phyloP scores from a whole-genome alignment of 1,140 invertebrate genomes.

The Aphaenogaster ashmeadi region DNA sequence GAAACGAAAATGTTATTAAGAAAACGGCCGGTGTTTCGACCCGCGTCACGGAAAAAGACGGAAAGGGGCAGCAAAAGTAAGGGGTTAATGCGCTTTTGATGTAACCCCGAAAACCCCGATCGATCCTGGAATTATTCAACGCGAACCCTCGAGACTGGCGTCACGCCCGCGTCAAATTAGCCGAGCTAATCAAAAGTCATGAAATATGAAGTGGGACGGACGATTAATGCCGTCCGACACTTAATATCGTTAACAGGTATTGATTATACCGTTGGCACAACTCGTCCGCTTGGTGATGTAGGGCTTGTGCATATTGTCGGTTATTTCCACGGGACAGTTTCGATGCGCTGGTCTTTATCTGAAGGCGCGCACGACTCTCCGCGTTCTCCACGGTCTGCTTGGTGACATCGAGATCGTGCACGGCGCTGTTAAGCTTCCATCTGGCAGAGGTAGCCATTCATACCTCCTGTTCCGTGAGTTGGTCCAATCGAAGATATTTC shows the following conservation, averaged over 20 bases:
- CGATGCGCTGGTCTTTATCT: conserved; percentile 12
- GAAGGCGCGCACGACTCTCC: conserved; percentile 35
- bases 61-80: background rate
- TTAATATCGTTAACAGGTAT: conserved; percentile 57
- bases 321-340: conserved; percentile 41
- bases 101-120: conserved; percentile 19
- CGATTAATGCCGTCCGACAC: conserved; percentile 2
- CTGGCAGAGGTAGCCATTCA: conserved; percentile 53
- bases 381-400: conserved; percentile 59
- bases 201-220: conserved; percentile 34
- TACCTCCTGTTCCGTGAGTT: background rate
- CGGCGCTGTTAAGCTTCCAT: background rate
- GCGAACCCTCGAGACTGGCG: background rate
- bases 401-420: conserved; percentile 54
- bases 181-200: conserved; percentile 39
- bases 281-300: conserved; percentile 80
- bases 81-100: conserved; percentile 38
- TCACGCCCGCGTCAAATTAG: conserved; percentile 36
- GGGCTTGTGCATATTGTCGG: conserved; percentile 72
- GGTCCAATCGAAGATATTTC: background rate
- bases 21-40: background rate
- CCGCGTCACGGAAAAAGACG: background rate
- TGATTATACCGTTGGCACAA: conserved; percentile 66
- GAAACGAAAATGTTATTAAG: background rate
- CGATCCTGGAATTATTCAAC: conserved; percentile 27